Base-by-base conservation (phyloP, 1,140 invertebrate genomes). In the Saccostrea echinata region DNA sequence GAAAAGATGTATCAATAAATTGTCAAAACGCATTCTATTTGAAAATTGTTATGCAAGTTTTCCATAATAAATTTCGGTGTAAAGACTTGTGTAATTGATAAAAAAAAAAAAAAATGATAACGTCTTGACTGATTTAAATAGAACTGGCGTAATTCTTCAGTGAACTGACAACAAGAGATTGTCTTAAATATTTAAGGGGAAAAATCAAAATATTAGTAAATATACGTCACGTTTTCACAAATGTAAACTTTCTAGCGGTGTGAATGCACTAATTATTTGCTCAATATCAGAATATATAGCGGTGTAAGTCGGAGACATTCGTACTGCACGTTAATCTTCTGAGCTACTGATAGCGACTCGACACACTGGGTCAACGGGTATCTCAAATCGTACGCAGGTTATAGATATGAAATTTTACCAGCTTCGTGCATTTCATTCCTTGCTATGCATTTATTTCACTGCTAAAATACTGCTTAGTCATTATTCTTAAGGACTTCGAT, bases 281-380 rank as follows among this genome's bases (percentile, higher is more conserved):
- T n/a, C 64, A 24, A 68, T 76, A 76, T 76, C 68, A 76, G 27
- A 27, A 33, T 76, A 18, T 21, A 76, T 30, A 2, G 68, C 27
- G 68, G 68, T 76, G 68, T 76, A 76, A 76, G 68, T 13, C 68
- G 68, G 68, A 76, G 68, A 76, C 68, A 76, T 76, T 76, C 27
- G 68, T 33, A 30, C 68, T 33, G 68, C 68, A 33, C 68, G 68
- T 30, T 76, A 76, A 76, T 76, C 68, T 76, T 16, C 27, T 76
- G 68, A 24, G 27, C 30, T 76, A 27, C 68, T 76, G 68, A 76
- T 76, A 76, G 27, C 30, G 27, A 27, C 27, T 35, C 68, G 27
- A 76, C 68, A 30, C 68, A 76, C 68, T 76, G 68, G 68, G 68
- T 76, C 68, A 76, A 76, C 9, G 68, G 30, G 16, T 71, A 76